Evolutionary conservation across 2,113 vertebrate species (phyloP).

Genomic region (Penelope pileata): DNA sequence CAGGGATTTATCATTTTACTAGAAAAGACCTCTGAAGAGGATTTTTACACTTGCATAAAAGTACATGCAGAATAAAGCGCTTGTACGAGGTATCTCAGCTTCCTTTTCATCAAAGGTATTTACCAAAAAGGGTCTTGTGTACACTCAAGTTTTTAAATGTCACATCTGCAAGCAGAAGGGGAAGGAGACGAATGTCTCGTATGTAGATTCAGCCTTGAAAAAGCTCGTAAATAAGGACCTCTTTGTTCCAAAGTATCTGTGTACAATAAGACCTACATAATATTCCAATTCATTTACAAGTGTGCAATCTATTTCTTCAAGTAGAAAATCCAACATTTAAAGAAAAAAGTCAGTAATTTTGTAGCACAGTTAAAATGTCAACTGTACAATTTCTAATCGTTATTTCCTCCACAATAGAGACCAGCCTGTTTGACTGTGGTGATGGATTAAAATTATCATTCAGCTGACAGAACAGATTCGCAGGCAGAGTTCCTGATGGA

Average conservation of each 20-base stretch:
- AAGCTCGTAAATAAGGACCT: constrained; percentile 18
- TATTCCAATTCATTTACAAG: neutral
- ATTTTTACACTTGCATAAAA: neutral
- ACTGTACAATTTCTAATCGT: constrained; percentile 17
- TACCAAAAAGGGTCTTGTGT: neutral
- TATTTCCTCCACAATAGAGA: constrained; percentile 39
- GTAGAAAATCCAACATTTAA: constrained; percentile 28
- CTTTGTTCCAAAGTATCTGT: constrained; percentile 39
- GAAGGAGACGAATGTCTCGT: neutral
- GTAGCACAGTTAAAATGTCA: constrained; percentile 28
- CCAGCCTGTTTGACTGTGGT: neutral
- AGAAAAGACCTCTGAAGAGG: neutral
- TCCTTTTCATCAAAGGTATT: neutral
- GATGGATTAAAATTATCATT: constrained; percentile 32
- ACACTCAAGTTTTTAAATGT: constrained; percentile 18
- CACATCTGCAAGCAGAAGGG: neutral
- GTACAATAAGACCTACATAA: constrained; percentile 13
- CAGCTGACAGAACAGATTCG: neutral
- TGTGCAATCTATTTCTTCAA: neutral
- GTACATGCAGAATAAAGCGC: neutral
- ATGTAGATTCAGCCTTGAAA: neutral
- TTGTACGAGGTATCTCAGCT: neutral
- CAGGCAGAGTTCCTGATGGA: neutral
- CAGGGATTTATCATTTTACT: neutral
- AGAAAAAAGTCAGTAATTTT: neutral